A percentile compares a stretch with the other conserved stretches of the same genome.
These are phyloP conservation scores for Drosophila bocqueti DNA, from an alignment of 1,140 invertebrate species.

Conservation along the genomic window DNA sequence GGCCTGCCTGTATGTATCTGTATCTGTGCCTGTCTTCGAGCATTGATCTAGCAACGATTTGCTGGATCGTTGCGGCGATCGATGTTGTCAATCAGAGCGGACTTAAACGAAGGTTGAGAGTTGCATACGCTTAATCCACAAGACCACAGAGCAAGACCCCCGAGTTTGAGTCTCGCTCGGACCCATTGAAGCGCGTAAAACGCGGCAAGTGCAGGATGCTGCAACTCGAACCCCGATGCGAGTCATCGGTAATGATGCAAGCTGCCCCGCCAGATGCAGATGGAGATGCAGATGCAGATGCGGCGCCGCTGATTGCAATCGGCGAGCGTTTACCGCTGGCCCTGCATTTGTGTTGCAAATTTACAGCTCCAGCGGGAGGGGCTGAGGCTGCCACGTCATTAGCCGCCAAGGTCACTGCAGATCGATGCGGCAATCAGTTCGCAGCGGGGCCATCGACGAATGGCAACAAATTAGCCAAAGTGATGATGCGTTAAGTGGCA, in stretches of 20 bases:
- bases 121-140: conserved; percentile 77
- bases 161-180: conserved; percentile 1
- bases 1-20: conserved; percentile 15
- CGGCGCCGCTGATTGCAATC: conserved; percentile 76
- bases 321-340: conserved; percentile 56
- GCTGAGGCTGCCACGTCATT: conserved; percentile 58
- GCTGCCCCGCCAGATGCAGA: conserved; percentile 39
- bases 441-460: conserved; percentile 39
- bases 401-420: conserved; percentile 65
- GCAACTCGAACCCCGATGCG: conserved; percentile 35
- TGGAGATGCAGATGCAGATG: conserved; percentile 65
- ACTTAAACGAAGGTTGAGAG: conserved; percentile 81
- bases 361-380: conserved; percentile 67
- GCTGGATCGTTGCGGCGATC: conserved; percentile 55
- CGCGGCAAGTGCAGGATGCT: conserved; percentile 61
- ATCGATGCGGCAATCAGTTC: conserved; percentile 65
- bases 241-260: conserved; percentile 50
- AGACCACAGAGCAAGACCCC: conserved; percentile 26
- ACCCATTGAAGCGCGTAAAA: conserved; percentile 77
- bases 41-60: conserved; percentile 51
- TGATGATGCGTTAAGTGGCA: conserved; percentile 79
- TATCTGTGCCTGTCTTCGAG: background rate
- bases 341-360: conserved; percentile 79
- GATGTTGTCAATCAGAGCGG: conserved; percentile 80
- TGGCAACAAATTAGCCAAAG: conserved; percentile 75